Evolutionary conservation across 2,113 vertebrate genomes (phyloP), one percentile per base, ranked within the genome.

Genomic region (Tragelaphus scriptus): DNA sequence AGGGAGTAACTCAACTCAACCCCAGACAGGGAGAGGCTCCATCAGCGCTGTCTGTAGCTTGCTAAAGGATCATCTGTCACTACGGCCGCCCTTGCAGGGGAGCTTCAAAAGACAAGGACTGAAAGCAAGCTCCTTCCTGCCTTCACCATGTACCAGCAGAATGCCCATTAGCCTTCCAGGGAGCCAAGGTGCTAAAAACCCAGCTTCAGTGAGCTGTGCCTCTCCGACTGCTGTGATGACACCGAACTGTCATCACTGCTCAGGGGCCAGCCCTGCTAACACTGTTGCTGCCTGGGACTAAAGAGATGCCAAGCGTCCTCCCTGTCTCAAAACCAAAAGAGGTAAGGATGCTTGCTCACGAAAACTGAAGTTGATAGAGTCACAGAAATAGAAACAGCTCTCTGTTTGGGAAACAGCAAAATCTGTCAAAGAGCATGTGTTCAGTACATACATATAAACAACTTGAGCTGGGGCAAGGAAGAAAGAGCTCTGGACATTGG

Each of bases 361-460:
- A 87, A 79, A 95, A 58, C 0, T 71, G 32, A 47, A 59, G 11
- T 17, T 71, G 47, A 90, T 40, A 77, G 77, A 81, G 65, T 88
- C 81, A 84, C 49, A 92, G 96, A 93, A 84, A 93, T 11, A 90
- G 6, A 88, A 89, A 81, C 81, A 71, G 75, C 12, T 40, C 82
- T 87, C 51, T 87, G 19, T 36, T 44, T 44, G 55, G 44, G 30
- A 68, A 88, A 92, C 86, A 44, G 16, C 56, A 7, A 85, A 86
- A 59, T 58, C 85, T 88, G 84, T 47, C 88, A 28, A 23, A 90
- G n/a, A 49, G 53, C 90, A 61, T 28, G 7, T 7, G 21, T 9
- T 59, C 9, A 26, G 9, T 25, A 71, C 7, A 2, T 21, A 79
- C 9, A 26, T 3, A 71, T 28, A 47, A 82, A 91, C n/a, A 79